A percentile compares a stretch with the other conserved stretches of the same genome.
Evolutionary conservation across 2,113 vertebrate species (phyloP).

Genomic region (Platanista minor): DNA sequence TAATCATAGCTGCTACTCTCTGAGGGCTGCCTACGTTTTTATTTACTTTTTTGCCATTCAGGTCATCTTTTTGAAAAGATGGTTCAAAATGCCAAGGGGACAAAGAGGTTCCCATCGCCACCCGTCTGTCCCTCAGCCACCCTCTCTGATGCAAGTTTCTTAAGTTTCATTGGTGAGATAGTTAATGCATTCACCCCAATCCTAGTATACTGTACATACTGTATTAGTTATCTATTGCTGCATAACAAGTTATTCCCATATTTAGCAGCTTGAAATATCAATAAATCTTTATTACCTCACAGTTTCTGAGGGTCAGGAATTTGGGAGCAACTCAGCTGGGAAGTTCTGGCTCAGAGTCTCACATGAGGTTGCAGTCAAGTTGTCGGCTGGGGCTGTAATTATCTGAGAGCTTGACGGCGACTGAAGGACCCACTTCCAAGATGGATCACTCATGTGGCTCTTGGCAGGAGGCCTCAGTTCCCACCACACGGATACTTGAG

Average conservation of each 20-base stretch:
- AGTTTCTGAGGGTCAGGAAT: not conserved
- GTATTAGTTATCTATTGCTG: rapidly evolving
- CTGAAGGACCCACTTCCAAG: not conserved
- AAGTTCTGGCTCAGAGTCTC: not conserved
- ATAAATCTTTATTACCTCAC: not conserved
- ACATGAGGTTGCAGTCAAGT: not conserved
- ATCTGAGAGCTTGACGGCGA: not conserved
- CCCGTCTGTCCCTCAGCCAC: not conserved
- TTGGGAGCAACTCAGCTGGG: not conserved
- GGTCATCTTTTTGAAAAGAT: not conserved
- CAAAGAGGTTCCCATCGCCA: no score
- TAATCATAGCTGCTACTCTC: not conserved
- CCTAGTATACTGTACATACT: rapidly evolving
- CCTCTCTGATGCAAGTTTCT: not conserved
- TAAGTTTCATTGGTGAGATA: not conserved
- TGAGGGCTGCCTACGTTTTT: not conserved
- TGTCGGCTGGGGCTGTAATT: not conserved
- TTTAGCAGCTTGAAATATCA: not conserved
- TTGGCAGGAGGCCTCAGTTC: not conserved
- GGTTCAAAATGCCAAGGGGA: not conserved
- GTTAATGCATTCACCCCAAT: rapidly evolving
- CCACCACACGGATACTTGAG: not conserved
- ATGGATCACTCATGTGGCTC: not conserved
- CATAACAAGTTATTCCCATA: not conserved
- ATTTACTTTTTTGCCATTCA: not conserved